Conservation (phyloP, 2,113 vertebrate genomes). For the Mustelus asterias region DNA sequence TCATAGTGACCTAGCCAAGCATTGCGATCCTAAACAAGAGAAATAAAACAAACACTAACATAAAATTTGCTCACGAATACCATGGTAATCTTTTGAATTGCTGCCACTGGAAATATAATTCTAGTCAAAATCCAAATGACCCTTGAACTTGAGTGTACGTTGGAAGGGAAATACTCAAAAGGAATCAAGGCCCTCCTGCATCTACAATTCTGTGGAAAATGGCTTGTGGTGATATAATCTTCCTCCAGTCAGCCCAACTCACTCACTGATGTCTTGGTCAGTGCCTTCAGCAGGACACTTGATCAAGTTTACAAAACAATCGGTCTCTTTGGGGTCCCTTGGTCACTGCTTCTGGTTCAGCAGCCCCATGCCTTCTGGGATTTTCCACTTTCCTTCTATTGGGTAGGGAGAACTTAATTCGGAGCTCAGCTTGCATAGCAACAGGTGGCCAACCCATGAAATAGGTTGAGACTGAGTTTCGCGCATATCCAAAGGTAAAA, state of each 20-base stretch:
- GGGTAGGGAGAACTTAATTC: background rate
- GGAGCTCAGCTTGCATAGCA: background rate
- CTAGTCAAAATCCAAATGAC: background rate
- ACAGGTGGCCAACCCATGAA: background rate
- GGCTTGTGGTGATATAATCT: background rate
- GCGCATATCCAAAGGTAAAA: background rate
- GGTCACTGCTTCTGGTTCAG: background rate
- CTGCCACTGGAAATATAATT: background rate
- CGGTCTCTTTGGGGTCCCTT: background rate
- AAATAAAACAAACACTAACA: constrained; percentile 35
- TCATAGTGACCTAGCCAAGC: constrained; percentile 83
- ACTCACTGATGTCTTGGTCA: background rate
- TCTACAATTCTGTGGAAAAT: background rate
- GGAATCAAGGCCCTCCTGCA: background rate
- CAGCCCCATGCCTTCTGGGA: background rate
- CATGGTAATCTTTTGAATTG: background rate
- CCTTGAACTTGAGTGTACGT: background rate
- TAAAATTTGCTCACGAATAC: background rate
- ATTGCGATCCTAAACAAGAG: constrained; percentile 65
- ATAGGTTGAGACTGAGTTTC: background rate
- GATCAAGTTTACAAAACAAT: background rate
- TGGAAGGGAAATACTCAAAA: background rate
- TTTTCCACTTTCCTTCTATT: background rate
- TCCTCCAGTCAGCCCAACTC: background rate
- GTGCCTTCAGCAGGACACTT: background rate